Conservation (phyloP, 2,113 vertebrate genomes). For the Siphamia tubifer region DNA sequence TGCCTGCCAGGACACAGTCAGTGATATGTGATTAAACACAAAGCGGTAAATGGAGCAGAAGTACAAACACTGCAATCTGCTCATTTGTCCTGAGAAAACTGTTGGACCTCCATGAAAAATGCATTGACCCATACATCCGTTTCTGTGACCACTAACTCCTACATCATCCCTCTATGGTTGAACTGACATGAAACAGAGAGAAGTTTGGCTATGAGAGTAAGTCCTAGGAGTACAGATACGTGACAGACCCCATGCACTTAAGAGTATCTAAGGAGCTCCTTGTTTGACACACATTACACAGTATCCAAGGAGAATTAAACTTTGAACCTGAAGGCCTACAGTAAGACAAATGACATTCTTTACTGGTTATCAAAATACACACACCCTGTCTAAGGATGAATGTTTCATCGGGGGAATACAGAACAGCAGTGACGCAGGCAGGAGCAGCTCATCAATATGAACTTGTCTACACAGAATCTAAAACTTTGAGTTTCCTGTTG, state of each 20-base stretch:
- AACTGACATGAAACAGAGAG: neutral
- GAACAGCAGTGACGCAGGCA: neutral
- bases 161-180: conserved; percentile 30
- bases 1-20: conserved; percentile 33
- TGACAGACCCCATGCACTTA: neutral
- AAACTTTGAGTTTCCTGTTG: conserved; percentile 23
- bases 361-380: too few relatives aligned
- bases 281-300: neutral
- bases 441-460: conserved; percentile 1
- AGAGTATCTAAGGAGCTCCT: neutral
- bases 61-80: conserved; percentile 71
- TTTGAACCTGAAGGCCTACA: neutral
- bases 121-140: conserved; percentile 29
- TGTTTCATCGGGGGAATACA: conserved; percentile 13
- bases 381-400: neutral
- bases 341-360: neutral
- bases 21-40: conserved; percentile 58
- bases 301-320: neutral
- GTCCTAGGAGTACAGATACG: neutral
- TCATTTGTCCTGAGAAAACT: conserved; percentile 40
- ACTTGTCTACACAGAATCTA: neutral
- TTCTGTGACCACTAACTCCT: conserved; percentile 25
- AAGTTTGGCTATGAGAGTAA: conserved; percentile 5
- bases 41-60: conserved; percentile 75
- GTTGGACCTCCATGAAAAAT: conserved; percentile 4